Evolutionary conservation across 2,888 invertebrate species (phyloP), one percentile per base, ranked within the genome.

Genomic region (Dasysyrphus tricinctus): DNA sequence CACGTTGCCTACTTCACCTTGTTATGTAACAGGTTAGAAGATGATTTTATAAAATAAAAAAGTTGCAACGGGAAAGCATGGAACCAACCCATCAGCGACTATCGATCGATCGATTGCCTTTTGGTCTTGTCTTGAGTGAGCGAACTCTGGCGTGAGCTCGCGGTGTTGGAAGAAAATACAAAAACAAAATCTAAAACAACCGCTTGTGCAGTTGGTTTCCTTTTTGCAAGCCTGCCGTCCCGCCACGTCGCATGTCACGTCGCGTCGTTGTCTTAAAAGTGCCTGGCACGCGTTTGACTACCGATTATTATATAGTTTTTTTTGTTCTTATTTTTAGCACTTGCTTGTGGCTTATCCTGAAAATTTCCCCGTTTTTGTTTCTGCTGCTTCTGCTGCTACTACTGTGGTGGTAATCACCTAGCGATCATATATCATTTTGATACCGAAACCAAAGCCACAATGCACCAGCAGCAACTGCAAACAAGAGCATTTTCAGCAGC

Each of bases 401-500:
- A 54, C 54, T 47, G 24, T 56, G 54, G 72, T 84, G 80, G 84
- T 80, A 80, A 85, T 80, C 80, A 80, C 73, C 80, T 80, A 59
- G 73, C 29, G 84, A 85, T 85, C 80, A 77, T 85, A 80, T 85
- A 67, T 61, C 67, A 80, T 80, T 76, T 80, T 74, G 67, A 80
- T 79, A 65, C 16, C n/a, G 14, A 63, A 44, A 44, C 63, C 37
- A 1, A 37, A 73, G 44, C 59, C 42, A 73, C 47, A 63, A 29
- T 47, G 42, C 67, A 49, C 51, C 42, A 54, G 19, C 16, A 39
- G 61, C 59, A 51, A 19, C 44, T 19, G 24, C 54, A 51, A 67
- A 49, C 37, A 67, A 67, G 34, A 37, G 54, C 78, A 59, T 42
- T 29, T 54, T 63, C 54, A 39, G 73, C 67, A 67, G 80, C 32